Evolutionary conservation across 2,888 invertebrate species (phyloP), one percentile per base, ranked within the genome.

Genomic region (Hirtodrosophila duncani): DNA sequence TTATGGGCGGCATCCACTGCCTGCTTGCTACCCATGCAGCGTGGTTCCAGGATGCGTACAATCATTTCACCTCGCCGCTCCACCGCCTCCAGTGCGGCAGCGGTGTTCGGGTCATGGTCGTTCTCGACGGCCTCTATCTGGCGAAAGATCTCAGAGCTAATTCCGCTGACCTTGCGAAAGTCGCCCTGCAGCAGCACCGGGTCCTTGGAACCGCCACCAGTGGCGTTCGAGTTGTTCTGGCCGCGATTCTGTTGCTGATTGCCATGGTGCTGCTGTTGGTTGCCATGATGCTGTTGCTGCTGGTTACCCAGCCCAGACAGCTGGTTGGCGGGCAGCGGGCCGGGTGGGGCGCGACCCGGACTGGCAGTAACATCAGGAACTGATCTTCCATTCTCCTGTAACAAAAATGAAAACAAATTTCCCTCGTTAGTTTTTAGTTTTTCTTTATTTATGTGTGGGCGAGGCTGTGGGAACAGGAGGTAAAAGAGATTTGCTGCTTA

Each of bases 41-140:
- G 90, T 49, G 95, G 90, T 86, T 97, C 96, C 83, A 97, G 89
- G 84, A 96, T 92, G 80, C 96, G 91, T 58, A 97, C 96, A 82
- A 97, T 94, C 97, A 97, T 97, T 90, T 97, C 97, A 82, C 95
- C 95, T 77, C 96, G 92, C 74, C 95, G 91, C 88, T 97, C 96
- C 88, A 96, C 96, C 84, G 94, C 93, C 90, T 96, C 96, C 88
- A 96, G 90, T 69, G 95, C 95, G 79, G 95, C 95, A 65, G 96
- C 96, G 69, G 96, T 96, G 81, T 95, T 94, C 70, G 95, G 93
- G 88, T 96, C 96, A 88, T 96, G 95, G 88, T 97, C 96, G 88
- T 97, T 96, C 88, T 97, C 97, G 79, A 97, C 94, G 85, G 95
- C 94, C 90, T 97, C 96, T 91, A 97, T 95, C 91, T 97, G 96